Conservation (phyloP, 2,797 vertebrate species). For the Phoxinus dragarum region DNA sequence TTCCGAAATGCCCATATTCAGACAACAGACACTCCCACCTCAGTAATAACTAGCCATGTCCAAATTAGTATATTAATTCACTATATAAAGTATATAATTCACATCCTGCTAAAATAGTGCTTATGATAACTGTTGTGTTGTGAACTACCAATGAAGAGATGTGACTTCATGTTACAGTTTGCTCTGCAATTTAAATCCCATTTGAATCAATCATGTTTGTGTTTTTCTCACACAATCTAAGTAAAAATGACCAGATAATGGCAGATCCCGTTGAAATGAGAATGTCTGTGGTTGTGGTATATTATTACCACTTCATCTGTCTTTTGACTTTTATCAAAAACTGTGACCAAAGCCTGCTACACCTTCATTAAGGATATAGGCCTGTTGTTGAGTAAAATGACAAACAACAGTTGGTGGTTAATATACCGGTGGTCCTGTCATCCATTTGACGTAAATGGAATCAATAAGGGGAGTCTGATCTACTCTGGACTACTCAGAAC, state of each 20-base stretch:
- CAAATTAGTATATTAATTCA: neutral
- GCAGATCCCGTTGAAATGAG: neutral
- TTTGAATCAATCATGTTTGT: neutral
- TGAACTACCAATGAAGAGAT: neutral
- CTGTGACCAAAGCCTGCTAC: neutral
- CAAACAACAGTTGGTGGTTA: neutral
- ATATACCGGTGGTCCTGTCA: neutral
- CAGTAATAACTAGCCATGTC: neutral
- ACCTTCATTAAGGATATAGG: neutral
- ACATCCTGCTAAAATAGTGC: too few relatives aligned
- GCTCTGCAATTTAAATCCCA: neutral
- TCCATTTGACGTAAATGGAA: neutral
- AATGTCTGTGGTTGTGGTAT: neutral
- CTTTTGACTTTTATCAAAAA: constrained; percentile 4
- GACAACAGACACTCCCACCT: neutral
- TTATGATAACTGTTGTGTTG: neutral
- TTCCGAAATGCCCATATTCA: neutral
- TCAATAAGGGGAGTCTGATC: neutral
- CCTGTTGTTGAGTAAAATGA: constrained; percentile 10
- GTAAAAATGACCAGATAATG: neutral
- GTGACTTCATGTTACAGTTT: neutral
- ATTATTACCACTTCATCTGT: neutral
- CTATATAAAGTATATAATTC: too few relatives aligned
- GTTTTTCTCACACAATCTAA: neutral
- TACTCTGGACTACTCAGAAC: neutral